phyloP scores from a whole-genome alignment of 2,888 invertebrate species.

The Pristionchus japonicus region DNA sequence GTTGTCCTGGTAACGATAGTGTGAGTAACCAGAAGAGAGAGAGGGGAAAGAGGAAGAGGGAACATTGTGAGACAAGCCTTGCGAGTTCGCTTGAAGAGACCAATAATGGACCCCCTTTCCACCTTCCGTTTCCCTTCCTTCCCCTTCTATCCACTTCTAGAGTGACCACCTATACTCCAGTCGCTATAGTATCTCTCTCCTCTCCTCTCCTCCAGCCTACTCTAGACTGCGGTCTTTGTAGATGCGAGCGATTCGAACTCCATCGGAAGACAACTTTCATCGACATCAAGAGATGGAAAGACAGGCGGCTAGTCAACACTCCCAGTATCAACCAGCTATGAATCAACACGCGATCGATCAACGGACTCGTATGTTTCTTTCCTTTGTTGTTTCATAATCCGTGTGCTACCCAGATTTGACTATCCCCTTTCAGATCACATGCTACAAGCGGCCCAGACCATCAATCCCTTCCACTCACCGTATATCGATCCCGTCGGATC shows the following conservation, averaged over 20 bases:
- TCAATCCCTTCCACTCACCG: slow-evolving; percentile 54
- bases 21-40: neutral
- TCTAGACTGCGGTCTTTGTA: neutral
- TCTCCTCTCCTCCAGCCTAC: neutral
- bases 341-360: neutral
- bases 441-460: neutral
- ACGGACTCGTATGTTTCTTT: slow-evolving; percentile 2
- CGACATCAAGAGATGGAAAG: neutral
- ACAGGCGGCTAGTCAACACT: neutral
- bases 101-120: slow-evolving; percentile 46
- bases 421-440: neutral
- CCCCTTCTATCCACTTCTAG: slow-evolving; percentile 2
- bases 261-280: neutral
- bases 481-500: slow-evolving; percentile 59
- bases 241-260: slow-evolving; percentile 44
- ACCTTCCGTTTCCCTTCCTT: slow-evolving; percentile 36
- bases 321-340: neutral
- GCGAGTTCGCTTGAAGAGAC: slow-evolving; percentile 40
- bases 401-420: neutral
- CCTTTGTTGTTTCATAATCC: neutral
- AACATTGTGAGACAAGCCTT: slow-evolving; percentile 43
- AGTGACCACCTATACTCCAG: slow-evolving; percentile 37
- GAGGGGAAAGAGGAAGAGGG: neutral
- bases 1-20: slow-evolving; percentile 35
- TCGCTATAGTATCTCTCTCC: slow-evolving; percentile 9